phyloP scores from a whole-genome alignment of 2,113 vertebrate species.

The Zosterops borbonicus region DNA sequence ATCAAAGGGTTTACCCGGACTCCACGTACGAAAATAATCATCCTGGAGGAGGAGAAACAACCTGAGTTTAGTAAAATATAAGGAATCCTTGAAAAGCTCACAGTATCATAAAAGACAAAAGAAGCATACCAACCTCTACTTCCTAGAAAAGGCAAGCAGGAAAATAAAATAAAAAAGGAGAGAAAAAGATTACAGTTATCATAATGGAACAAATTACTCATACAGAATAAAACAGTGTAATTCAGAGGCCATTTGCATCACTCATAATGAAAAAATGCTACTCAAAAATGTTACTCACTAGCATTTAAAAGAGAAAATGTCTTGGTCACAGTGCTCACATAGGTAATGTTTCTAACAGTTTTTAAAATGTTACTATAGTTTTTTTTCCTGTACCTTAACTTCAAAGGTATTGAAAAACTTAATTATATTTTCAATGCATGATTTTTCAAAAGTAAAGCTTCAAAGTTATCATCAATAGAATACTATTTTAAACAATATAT shows the following conservation, averaged over 20 bases:
- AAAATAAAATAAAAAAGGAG: slow-evolving; percentile 59
- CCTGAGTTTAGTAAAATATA: slow-evolving; percentile 35
- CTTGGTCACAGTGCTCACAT: not conserved
- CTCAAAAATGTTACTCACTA: not conserved
- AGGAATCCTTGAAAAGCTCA: slow-evolving; percentile 9
- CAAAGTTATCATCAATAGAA: not conserved
- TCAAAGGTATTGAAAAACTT: not conserved
- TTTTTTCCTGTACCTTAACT: not conserved
- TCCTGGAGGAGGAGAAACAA: slow-evolving; percentile 74
- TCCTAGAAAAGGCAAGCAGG: slow-evolving; percentile 81
- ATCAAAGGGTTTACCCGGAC: slow-evolving; percentile 88
- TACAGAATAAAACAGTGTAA: slow-evolving; percentile 13
- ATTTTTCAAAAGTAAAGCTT: not conserved
- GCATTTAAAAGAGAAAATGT: not conserved
- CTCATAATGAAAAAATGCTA: not conserved
- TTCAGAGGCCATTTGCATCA: not conserved
- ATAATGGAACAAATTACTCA: slow-evolving; percentile 33
- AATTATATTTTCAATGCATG: not conserved
- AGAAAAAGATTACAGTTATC: slow-evolving; percentile 73
- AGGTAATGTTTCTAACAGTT: not conserved
- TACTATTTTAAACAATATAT: not conserved
- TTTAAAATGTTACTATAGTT: not conserved
- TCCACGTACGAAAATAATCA: slow-evolving; percentile 91
- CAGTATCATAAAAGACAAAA: slow-evolving; percentile 62
- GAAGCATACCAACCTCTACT: slow-evolving; percentile 84